phyloP scores from a whole-genome alignment of 2,113 vertebrate genomes.

The Colius striatus region DNA sequence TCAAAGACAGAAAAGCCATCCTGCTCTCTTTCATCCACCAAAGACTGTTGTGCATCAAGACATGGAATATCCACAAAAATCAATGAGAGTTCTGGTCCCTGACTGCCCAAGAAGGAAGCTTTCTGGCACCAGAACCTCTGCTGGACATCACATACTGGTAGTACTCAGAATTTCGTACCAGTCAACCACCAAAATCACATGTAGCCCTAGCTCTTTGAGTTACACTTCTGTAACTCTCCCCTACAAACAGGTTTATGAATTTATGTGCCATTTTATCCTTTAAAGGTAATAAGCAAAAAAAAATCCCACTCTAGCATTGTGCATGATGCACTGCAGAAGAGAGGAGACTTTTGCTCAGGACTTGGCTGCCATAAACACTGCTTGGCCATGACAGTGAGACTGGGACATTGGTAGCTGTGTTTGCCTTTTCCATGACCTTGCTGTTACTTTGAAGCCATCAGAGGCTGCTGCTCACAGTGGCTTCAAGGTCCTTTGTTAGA shows the following conservation, averaged over 20 bases:
- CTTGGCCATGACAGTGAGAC: fast-evolving
- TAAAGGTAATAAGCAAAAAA: background rate
- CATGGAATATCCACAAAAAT: background rate
- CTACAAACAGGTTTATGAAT: background rate
- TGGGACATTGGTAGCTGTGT: background rate
- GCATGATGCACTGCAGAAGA: fast-evolving
- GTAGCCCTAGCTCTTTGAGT: background rate
- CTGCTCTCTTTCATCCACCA: background rate
- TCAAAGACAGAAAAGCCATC: background rate
- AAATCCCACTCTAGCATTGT: fast-evolving
- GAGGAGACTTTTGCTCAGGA: background rate
- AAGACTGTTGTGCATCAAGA: background rate
- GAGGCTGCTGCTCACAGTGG: background rate
- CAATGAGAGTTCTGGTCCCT: background rate
- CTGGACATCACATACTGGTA: too few species aligned
- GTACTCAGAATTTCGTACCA: background rate
- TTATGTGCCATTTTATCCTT: background rate
- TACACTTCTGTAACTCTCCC: background rate
- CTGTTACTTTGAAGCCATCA: background rate
- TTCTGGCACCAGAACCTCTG: background rate
- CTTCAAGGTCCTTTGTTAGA: slow-evolving; percentile 49
- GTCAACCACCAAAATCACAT: fast-evolving
- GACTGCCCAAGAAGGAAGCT: background rate
- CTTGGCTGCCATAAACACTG: background rate
- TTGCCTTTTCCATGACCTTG: slow-evolving; percentile 51